These are phyloP conservation scores for Puffinus mauretanicus DNA, from an alignment of 2,113 vertebrate species.

Conservation along the genomic window DNA sequence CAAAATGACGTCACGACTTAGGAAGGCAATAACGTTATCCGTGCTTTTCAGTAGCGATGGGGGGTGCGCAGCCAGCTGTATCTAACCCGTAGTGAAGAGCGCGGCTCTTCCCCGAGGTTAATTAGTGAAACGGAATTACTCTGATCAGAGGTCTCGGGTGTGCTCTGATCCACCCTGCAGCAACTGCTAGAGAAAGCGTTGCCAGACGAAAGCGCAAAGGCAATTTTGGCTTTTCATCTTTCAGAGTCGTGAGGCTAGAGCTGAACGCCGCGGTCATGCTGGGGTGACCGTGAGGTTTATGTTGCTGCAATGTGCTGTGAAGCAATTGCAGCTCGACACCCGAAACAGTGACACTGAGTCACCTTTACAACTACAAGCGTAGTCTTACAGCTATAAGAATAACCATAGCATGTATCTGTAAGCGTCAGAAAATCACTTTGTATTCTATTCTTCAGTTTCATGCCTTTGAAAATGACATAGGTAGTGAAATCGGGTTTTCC, in stretches of 20 bases:
- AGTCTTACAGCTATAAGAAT: fast-evolving
- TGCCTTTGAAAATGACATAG: fast-evolving
- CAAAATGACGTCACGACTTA: fast-evolving
- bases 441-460: fast-evolving
- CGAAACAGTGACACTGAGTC: background rate
- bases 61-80: too few relatives aligned
- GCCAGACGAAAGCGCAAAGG: background rate
- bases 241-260: fast-evolving
- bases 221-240: fast-evolving
- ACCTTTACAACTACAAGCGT: fast-evolving
- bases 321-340: background rate
- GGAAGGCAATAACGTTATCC: fast-evolving
- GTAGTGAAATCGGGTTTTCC: background rate
- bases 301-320: fast-evolving
- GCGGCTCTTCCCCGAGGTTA: background rate
- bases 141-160: fast-evolving
- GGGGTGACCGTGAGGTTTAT: fast-evolving
- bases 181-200: background rate
- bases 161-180: background rate
- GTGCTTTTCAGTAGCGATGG: fast-evolving
- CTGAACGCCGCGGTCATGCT: fast-evolving
- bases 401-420: fast-evolving
- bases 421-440: too few relatives aligned
- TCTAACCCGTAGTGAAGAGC: fast-evolving
- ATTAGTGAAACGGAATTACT: background rate